Conservation (phyloP, 92 coral and sea anemone species). For the Virgularia gustaviana region DNA sequence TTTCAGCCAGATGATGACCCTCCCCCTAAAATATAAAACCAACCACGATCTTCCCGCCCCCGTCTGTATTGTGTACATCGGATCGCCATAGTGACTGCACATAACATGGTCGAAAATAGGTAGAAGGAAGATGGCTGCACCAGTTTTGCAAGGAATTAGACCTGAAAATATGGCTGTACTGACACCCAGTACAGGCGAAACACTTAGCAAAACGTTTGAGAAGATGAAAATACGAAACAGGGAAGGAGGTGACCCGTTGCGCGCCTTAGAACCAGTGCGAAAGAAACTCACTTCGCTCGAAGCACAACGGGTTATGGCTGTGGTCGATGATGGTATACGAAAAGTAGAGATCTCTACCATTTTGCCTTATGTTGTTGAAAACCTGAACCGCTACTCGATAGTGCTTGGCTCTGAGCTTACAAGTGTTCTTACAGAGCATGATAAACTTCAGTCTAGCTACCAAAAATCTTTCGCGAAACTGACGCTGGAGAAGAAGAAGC, state of each 20-base stretch:
- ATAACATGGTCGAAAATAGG: conserved; percentile 46
- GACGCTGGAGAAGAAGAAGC: conserved; percentile 60
- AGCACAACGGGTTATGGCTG: conserved; percentile 90
- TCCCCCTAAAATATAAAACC: too few relatives aligned
- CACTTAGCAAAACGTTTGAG: conserved; percentile 62
- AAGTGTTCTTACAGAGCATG: conserved; percentile 66
- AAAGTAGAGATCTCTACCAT: conserved; percentile 76
- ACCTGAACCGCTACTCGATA: conserved; percentile 78
- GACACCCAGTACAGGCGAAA: conserved; percentile 82
- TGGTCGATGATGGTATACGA: conserved; percentile 79
- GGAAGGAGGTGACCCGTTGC: conserved; percentile 74
- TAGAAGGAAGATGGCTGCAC: conserved; percentile 66
- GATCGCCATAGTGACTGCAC: conserved; percentile 59
- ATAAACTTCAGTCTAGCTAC: conserved; percentile 71
- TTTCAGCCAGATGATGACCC: too few relatives aligned
- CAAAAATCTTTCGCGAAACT: conserved; percentile 72
- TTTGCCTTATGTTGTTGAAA: conserved; percentile 77
- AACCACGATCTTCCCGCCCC: too few relatives aligned
- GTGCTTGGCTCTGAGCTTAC: conserved; percentile 74
- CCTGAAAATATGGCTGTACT: conserved; percentile 88
- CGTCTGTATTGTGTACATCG: too few relatives aligned
- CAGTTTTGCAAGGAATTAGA: conserved; percentile 54
- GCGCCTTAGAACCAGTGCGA: conserved; percentile 88
- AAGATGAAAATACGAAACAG: conserved; percentile 62
- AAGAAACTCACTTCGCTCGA: conserved; percentile 95